Conservation (phyloP, 1,140 invertebrate genomes). For the Sweltsa coloradensis region DNA sequence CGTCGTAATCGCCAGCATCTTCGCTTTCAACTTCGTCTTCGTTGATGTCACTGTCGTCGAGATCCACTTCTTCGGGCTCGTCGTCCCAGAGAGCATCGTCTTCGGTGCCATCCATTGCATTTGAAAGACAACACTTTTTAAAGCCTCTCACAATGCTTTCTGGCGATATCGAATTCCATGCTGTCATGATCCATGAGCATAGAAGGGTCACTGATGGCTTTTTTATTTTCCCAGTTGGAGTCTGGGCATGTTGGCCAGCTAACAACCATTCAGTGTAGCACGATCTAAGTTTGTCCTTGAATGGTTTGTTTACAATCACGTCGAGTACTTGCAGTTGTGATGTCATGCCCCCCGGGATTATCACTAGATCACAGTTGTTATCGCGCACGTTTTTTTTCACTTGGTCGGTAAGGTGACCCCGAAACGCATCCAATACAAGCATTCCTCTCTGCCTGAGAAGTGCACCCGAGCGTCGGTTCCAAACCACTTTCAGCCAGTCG, state of each 20-base stretch:
- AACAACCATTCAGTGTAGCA: conserved; percentile 7
- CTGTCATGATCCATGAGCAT: background rate
- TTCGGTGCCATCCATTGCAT: conserved; percentile 1
- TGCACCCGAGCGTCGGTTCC: conserved; percentile 12
- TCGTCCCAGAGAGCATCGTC: background rate
- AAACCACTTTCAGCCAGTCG: conserved; percentile 13
- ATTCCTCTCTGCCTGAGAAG: conserved; percentile 5
- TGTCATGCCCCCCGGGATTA: conserved; percentile 20
- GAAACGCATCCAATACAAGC: conserved; percentile 11
- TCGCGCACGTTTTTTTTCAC: background rate
- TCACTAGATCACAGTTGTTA: conserved; percentile 10
- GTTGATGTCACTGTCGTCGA: no score
- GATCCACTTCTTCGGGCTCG: background rate
- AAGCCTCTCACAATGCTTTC: conserved; percentile 1
- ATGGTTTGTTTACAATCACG: conserved; percentile 7
- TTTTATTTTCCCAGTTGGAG: conserved; percentile 9
- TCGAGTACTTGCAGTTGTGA: conserved; percentile 19
- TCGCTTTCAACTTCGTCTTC: no score
- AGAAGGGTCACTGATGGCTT: conserved; percentile 1
- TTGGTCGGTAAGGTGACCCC: conserved; percentile 4
- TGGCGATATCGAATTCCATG: background rate
- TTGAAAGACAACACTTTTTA: background rate
- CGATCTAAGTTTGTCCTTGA: conserved; percentile 6
- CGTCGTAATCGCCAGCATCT: no score
- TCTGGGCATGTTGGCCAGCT: conserved; percentile 3